Evolutionary conservation across 2,113 vertebrate species (phyloP).

Genomic region (Trichechus manatus): DNA sequence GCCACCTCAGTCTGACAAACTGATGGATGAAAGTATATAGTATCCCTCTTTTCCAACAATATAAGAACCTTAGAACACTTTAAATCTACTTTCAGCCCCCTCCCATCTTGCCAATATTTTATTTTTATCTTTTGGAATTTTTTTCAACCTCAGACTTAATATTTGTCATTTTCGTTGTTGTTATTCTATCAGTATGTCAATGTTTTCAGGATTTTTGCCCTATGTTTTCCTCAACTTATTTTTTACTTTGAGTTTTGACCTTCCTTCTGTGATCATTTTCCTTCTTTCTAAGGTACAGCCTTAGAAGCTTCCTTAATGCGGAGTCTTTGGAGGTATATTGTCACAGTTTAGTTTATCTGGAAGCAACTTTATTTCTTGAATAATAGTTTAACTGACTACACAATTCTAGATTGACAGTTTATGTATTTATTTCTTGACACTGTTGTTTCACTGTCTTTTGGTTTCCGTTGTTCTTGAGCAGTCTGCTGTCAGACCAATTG

Average conservation of each 20-base stretch:
- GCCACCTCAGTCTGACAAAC: too few relatives aligned
- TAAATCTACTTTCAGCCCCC: neutral
- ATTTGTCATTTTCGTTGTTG: neutral
- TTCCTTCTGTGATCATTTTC: neutral
- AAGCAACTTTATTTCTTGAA: neutral
- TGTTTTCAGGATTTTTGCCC: neutral
- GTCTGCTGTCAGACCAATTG: neutral
- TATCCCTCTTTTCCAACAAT: neutral
- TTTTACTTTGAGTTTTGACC: neutral
- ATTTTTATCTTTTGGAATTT: neutral
- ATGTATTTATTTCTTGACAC: too few relatives aligned
- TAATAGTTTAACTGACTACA: accelerated
- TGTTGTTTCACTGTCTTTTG: too few relatives aligned
- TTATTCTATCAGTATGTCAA: neutral
- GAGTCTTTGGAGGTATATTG: neutral
- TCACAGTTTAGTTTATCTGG: neutral
- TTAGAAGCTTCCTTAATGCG: too few relatives aligned
- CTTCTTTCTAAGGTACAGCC: neutral
- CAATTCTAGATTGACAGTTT: neutral
- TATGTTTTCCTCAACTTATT: neutral
- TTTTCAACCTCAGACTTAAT: neutral
- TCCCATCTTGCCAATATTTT: neutral
- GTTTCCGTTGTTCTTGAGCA: too few relatives aligned
- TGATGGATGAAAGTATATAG: too few relatives aligned
- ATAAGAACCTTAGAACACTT: neutral